Evolutionary conservation across 2,797 vertebrate genomes (phyloP).

Genomic region (Spheniscus humboldti): DNA sequence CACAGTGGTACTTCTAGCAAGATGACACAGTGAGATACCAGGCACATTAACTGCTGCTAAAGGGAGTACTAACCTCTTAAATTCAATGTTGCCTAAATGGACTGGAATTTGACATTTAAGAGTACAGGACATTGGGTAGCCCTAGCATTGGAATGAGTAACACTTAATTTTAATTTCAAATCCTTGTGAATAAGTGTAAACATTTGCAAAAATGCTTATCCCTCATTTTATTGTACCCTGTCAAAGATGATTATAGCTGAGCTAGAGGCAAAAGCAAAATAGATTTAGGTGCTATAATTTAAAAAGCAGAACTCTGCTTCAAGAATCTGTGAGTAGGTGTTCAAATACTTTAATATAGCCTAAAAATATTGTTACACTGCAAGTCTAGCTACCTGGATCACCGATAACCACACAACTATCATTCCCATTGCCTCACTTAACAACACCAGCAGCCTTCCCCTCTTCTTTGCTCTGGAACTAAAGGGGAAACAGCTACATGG

Average conservation of each 20-base stretch:
- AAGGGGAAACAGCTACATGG: background rate
- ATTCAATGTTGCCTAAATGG: background rate
- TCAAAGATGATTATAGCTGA: background rate
- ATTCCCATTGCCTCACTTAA: background rate
- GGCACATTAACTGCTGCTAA: background rate
- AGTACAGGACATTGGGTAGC: background rate
- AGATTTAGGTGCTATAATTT: background rate
- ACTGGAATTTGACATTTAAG: background rate
- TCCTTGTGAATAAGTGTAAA: background rate
- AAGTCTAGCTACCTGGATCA: background rate
- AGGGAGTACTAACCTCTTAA: background rate
- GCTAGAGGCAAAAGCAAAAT: background rate
- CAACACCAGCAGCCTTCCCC: background rate
- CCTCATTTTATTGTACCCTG: background rate
- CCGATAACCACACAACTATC: background rate
- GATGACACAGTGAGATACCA: background rate
- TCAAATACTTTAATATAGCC: background rate
- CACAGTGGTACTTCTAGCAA: background rate
- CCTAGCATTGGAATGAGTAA: background rate
- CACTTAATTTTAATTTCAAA: background rate
- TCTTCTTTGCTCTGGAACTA: background rate
- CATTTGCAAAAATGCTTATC: background rate
- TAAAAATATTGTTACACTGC: background rate
- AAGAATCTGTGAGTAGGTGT: background rate
- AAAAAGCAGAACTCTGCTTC: background rate